Evolutionary conservation across 2,888 invertebrate genomes (phyloP), one percentile per base, ranked within the genome.

Genomic region (Andrena marginata): DNA sequence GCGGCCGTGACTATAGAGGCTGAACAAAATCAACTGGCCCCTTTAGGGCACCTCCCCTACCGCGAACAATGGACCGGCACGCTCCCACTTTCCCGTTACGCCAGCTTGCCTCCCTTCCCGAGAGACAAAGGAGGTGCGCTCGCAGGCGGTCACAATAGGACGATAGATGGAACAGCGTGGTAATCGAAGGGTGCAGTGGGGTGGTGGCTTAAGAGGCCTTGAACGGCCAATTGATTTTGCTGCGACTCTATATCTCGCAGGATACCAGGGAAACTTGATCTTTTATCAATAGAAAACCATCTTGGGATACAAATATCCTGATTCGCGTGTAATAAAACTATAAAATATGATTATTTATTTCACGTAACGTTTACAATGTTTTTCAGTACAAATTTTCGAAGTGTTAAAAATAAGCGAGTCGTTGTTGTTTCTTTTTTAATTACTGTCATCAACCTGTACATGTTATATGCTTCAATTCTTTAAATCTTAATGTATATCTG

Each of bases 251-350:
- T 20, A 20, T 51, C 8, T n/a, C 51, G 20, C n/a, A 20, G 51
- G 51, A 51, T 51, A 51, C 16, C 4, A 16, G 16, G 16, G 71
- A 82, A 82, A 68, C 16, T 63, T 56, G 63, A 80, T 81, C 59
- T 48, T 80, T 79, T 73, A 23, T 81, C 73, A 33, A 76, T 69
- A 56, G 8, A 33, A 29, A 16, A 4, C 10, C 42, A 2, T 35
- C 49, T 16, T 16, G 1, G 8, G 48, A 60, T 51, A 31, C 35
- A 42, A 48, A 56, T 63, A 20, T 54, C 26, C 26, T 29, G n/a
- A 42, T 20, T 64, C n/a, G 35, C 42, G 13, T 13, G 16, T 16
- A 8, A 48, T 8, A 7, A 35, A 77, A 74, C 33, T 29, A 26
- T 20, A 7, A 29, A 29, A 29, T 10, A 20, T 8, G 23, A 10